Base-by-base conservation (phyloP, 2,113 vertebrate genomes). In the Apistogramma diplotaenia region DNA sequence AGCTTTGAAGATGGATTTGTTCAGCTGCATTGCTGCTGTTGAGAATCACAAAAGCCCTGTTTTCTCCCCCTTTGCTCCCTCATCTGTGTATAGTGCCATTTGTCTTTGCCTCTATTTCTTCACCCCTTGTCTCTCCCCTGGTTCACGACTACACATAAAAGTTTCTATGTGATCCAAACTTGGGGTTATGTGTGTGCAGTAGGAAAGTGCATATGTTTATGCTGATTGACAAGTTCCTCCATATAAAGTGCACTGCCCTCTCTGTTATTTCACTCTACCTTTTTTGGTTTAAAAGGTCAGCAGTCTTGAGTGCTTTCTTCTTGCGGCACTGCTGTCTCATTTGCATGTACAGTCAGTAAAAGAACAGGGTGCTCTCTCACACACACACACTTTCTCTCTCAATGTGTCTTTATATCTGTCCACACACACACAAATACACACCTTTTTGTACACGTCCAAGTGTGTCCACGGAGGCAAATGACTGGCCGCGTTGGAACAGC, bases 211-310 rank as follows among this genome's bases (percentile, higher is more conserved):
- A 59, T 33, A 49, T 60, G 62, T 84, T 85, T 40, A 77, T 77
- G 80, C 76, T 25, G 74, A 40, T 9, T 67, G 33, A 25, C 54
- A 51, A 67, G 81, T 31, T 31, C 56, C 57, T 83, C 33, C 29
- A 74, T 81, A 21, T 40, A 25, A 15, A 86, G 67, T 82, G 74
- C 8, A 16, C 53, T 21, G 61, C 37, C 35, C 19, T 79, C 79
- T 60, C 15, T 76, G 59, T 78, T 33, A 55, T 79, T 65, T 86
- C 10, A 3, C 7, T 79, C 76, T 46, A 61, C 7, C 35, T 60
- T 83, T n/a, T 85, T 62, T 60, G 43, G 91, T 93, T 89, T 67
- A 58, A 89, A 91, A 92, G 91, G 87, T 94, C 93, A 93, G 91
- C 86, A 88, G 78, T 87, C 89, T 76, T 58, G 19, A 73, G 62